Percentiles rank a stretch among this genome's conserved stretches.
Evolutionary conservation across 2,797 vertebrate genomes (phyloP).

Genomic region (Alosa sapidissima): DNA sequence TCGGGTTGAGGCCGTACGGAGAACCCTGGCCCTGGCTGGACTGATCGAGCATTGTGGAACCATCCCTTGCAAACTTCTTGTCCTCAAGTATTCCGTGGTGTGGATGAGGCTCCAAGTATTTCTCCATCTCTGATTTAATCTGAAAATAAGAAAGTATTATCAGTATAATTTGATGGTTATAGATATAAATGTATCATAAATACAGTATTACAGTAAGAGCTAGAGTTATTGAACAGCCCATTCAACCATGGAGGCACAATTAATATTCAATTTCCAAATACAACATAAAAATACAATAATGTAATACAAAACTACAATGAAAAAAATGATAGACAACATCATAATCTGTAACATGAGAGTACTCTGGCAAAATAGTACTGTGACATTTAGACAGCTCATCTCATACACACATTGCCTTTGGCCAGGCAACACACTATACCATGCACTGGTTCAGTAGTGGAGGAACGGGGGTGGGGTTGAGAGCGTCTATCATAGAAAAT

Average conservation of each 20-base stretch:
- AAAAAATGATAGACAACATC: neutral
- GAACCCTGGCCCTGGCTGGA: slow-evolving; percentile 81
- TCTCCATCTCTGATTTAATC: slow-evolving; percentile 91
- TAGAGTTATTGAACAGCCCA: neutral
- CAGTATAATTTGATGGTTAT: neutral
- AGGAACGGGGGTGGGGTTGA: neutral
- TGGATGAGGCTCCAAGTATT: slow-evolving; percentile 82
- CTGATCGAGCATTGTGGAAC: slow-evolving; percentile 82
- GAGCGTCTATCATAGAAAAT: neutral
- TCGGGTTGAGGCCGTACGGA: slow-evolving; percentile 97
- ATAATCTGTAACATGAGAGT: neutral
- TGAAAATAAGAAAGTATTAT: slow-evolving; percentile 59
- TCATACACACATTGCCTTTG: neutral
- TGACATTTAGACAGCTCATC: slow-evolving; percentile 4
- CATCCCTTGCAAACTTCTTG: slow-evolving; percentile 85
- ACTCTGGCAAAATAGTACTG: neutral
- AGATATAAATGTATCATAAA: neutral
- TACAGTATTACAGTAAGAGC: neutral
- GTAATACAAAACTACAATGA: neutral
- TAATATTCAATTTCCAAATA: neutral
- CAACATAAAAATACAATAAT: neutral
- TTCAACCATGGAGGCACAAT: neutral
- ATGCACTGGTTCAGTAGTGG: neutral
- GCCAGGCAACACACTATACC: neutral
- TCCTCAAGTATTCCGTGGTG: slow-evolving; percentile 75